A percentile compares a stretch with the other conserved stretches of the same genome.
phyloP scores from a whole-genome alignment of 2,113 vertebrate genomes.

The Origma solitaria region DNA sequence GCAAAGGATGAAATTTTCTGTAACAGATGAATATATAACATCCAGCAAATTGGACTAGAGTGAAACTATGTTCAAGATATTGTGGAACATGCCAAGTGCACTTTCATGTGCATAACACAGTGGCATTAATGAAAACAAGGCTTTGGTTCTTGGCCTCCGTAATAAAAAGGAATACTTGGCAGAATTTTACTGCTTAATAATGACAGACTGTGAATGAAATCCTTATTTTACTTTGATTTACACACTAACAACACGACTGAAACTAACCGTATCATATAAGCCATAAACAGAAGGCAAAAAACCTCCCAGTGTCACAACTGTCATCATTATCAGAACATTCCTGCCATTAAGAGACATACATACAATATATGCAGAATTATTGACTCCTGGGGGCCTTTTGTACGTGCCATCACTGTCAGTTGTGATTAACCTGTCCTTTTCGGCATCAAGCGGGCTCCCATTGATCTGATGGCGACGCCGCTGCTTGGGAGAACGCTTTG shows the following conservation, averaged over 20 bases:
- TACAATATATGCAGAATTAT: constrained; percentile 94
- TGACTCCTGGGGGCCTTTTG: constrained; percentile 92
- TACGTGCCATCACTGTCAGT: constrained; percentile 92
- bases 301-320: not conserved
- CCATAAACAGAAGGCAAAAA: not conserved
- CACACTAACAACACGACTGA: not conserved
- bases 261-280: not conserved
- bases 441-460: constrained; percentile 80
- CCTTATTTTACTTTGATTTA: not conserved
- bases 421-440: constrained; percentile 91
- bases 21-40: not conserved
- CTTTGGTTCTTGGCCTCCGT: not conserved
- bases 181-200: not conserved
- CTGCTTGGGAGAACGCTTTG: constrained; percentile 90
- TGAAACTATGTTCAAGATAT: not conserved
- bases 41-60: not conserved
- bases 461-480: constrained; percentile 87
- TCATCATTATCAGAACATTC: not conserved
- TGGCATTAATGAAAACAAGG: not conserved
- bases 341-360: constrained; percentile 50
- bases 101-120: not conserved
- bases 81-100: not conserved
- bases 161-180: not conserved
- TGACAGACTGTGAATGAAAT: not conserved
- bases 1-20: not conserved